These are phyloP conservation scores for Tipula lateralis DNA, from an alignment of 2,888 invertebrate genomes.

Conservation along the genomic window DNA sequence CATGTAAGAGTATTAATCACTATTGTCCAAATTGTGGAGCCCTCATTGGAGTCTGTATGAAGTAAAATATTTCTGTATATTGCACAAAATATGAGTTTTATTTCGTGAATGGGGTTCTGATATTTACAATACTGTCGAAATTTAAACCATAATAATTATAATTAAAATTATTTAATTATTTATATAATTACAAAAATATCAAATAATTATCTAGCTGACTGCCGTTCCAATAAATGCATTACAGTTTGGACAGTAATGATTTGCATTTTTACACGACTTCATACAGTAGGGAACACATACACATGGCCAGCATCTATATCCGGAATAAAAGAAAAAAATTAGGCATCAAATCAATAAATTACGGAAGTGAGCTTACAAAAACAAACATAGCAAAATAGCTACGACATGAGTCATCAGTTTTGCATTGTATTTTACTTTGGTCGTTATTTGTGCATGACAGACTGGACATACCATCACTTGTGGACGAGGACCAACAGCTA, in stretches of 20 bases:
- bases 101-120: too few species aligned
- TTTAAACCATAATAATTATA: too few species aligned
- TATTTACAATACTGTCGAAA: too few species aligned
- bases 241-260: constrained; percentile 48
- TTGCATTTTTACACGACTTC: constrained; percentile 48
- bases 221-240: background rate
- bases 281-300: constrained; percentile 50
- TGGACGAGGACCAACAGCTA: background rate
- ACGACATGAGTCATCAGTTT: background rate
- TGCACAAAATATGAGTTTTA: background rate
- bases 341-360: too few species aligned
- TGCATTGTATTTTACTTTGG: background rate
- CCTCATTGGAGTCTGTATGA: background rate
- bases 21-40: background rate
- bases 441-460: background rate
- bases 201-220: too few species aligned
- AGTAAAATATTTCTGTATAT: background rate
- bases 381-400: background rate
- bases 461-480: background rate
- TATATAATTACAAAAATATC: too few species aligned
- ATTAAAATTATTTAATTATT: too few species aligned
- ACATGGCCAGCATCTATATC: background rate
- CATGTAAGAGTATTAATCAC: background rate
- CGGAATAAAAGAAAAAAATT: too few species aligned
- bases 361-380: background rate